A percentile compares a stretch with the other conserved stretches of the same genome.
phyloP scores from a whole-genome alignment of 2,113 vertebrate species.

The Amazona guildingii region DNA sequence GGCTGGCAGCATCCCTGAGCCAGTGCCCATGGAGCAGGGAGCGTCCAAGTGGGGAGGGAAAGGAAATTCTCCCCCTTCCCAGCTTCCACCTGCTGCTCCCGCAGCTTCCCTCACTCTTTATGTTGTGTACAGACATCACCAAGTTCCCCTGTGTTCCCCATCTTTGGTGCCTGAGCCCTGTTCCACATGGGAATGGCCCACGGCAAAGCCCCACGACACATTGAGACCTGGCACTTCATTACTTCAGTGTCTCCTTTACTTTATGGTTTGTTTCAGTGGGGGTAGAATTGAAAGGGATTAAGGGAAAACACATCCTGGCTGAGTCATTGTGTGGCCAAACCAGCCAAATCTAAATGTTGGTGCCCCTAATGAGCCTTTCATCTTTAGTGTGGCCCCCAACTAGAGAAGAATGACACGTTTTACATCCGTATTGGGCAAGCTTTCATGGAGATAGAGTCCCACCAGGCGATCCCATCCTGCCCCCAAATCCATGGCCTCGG shows the following conservation, averaged over 20 bases:
- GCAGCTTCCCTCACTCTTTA: accelerated
- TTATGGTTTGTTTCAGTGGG: accelerated
- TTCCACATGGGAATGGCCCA: accelerated
- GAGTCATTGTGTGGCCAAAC: background rate
- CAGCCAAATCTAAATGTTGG: background rate
- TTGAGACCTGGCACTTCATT: background rate
- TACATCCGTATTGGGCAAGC: background rate
- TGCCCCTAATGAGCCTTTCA: background rate
- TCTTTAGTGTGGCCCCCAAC: background rate
- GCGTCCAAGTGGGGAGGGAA: background rate
- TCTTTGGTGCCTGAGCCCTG: background rate
- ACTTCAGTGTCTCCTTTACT: background rate
- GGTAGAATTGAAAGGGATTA: background rate
- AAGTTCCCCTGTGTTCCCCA: background rate
- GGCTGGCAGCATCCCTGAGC: background rate
- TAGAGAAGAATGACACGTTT: accelerated
- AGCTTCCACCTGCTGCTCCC: background rate
- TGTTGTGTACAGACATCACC: accelerated
- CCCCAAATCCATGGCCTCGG: background rate
- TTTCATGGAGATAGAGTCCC: background rate
- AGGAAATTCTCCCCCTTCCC: background rate
- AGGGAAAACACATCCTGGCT: background rate
- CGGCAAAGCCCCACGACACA: accelerated
- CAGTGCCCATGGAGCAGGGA: accelerated
- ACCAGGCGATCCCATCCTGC: background rate